A percentile compares a stretch with the other conserved stretches of the same genome.
These are phyloP conservation scores for Cinclus mexicanus DNA, from an alignment of 2,113 vertebrate species.

Conservation along the genomic window DNA sequence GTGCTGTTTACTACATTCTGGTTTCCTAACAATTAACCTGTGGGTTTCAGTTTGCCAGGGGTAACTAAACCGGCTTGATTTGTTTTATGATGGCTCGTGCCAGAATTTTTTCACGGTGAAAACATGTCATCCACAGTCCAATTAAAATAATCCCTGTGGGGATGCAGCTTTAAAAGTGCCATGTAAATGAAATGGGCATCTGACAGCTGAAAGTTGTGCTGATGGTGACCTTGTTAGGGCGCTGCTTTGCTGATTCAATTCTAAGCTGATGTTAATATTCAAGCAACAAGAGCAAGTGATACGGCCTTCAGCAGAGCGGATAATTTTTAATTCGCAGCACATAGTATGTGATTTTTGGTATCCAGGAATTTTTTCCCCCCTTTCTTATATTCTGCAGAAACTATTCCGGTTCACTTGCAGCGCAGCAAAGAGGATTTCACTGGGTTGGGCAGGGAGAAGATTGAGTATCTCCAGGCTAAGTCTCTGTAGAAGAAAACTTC, in stretches of 20 bases:
- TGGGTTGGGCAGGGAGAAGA: not conserved
- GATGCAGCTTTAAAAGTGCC: not conserved
- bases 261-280: conserved; percentile 39
- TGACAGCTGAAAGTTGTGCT: conserved; percentile 38
- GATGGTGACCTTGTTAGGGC: conserved; percentile 10
- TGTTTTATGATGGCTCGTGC: not conserved
- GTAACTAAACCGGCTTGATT: not conserved
- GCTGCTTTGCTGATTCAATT: conserved; percentile 43
- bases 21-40: not conserved
- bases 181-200: not conserved
- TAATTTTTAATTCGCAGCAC: conserved; percentile 28
- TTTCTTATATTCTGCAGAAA: not conserved
- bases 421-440: not conserved
- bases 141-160: conserved; percentile 40
- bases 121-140: not conserved
- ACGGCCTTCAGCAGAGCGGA: not conserved
- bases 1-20: not conserved
- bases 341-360: not conserved
- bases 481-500: not conserved
- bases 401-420: not conserved
- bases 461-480: not conserved
- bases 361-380: not conserved
- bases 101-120: not conserved
- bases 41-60: not conserved
- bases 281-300: not conserved